These are phyloP conservation scores for Gasterosteus aculeatus DNA, from an alignment of 2,113 vertebrate species.

Conservation along the genomic window DNA sequence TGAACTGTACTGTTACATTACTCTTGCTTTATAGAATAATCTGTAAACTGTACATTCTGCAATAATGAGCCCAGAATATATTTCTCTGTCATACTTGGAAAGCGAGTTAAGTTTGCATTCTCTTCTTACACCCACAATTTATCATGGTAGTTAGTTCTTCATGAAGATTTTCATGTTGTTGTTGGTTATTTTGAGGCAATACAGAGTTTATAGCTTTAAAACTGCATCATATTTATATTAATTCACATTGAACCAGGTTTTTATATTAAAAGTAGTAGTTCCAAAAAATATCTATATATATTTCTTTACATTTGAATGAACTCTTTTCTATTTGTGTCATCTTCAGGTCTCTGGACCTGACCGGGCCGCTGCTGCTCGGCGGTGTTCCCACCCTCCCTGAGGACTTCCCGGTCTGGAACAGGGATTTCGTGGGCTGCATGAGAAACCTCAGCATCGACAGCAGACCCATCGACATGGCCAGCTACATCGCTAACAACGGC, in stretches of 20 bases:
- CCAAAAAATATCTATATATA: no score
- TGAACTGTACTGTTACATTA: background rate
- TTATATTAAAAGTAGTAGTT: background rate
- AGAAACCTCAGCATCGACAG: constrained; percentile 92
- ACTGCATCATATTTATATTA: background rate
- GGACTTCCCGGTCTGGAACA: constrained; percentile 93
- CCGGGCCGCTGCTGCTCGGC: constrained; percentile 92
- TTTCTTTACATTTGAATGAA: background rate
- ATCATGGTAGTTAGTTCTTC: background rate
- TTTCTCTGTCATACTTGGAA: background rate
- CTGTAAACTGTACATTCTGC: background rate
- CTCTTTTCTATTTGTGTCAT: background rate
- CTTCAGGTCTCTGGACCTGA: constrained; percentile 93
- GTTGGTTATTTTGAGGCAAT: background rate
- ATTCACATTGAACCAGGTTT: background rate
- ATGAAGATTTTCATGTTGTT: background rate
- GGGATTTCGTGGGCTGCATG: constrained; percentile 96
- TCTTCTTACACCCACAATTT: no score
- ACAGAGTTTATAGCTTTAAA: background rate
- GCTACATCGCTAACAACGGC: constrained; percentile 95
- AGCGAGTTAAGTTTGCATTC: background rate
- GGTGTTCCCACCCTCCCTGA: constrained; percentile 96
- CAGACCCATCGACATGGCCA: constrained; percentile 90
- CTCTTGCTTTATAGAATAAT: background rate
- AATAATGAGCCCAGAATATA: background rate